A percentile compares a stretch with the other conserved stretches of the same genome.
Conservation (phyloP, 1,140 invertebrate species). For the Oryctes rhinoceros region DNA sequence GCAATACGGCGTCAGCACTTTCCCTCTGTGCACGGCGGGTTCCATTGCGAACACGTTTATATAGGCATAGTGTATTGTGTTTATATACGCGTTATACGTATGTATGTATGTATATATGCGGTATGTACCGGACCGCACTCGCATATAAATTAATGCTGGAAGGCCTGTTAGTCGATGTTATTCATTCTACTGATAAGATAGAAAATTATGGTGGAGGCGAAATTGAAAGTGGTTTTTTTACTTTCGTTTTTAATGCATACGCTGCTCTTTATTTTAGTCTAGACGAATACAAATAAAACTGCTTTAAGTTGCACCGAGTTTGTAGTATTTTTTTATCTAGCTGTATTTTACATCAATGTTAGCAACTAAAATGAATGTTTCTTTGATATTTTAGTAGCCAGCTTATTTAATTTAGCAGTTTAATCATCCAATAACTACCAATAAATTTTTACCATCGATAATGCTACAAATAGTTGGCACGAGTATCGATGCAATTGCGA, state of each 20-base stretch:
- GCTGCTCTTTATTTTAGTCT: too few relatives aligned
- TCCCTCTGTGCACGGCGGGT: not conserved
- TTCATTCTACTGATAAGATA: slow-evolving; percentile 11
- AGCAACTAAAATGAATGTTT: too few relatives aligned
- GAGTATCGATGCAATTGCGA: too few relatives aligned
- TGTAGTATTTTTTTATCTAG: too few relatives aligned
- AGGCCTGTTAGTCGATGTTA: slow-evolving; percentile 3
- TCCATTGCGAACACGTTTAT: not conserved
- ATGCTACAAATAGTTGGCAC: too few relatives aligned
- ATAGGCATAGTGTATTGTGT: not conserved
- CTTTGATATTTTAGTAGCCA: too few relatives aligned
- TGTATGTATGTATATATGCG: not conserved
- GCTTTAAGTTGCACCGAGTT: too few relatives aligned
- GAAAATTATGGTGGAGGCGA: not conserved
- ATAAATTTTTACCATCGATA: too few relatives aligned
- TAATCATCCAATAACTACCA: too few relatives aligned
- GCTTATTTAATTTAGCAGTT: too few relatives aligned
- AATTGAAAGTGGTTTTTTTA: slow-evolving; percentile 8
- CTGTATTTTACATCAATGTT: too few relatives aligned
- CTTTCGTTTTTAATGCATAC: not conserved
- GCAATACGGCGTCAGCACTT: slow-evolving; percentile 4
- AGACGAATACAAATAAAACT: too few relatives aligned
- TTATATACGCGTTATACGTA: not conserved
- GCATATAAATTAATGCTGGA: slow-evolving; percentile 14
- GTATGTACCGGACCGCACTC: not conserved